These are phyloP conservation scores for Auanema sp. DNA, from an alignment of 2,888 invertebrate species.

Conservation along the genomic window DNA sequence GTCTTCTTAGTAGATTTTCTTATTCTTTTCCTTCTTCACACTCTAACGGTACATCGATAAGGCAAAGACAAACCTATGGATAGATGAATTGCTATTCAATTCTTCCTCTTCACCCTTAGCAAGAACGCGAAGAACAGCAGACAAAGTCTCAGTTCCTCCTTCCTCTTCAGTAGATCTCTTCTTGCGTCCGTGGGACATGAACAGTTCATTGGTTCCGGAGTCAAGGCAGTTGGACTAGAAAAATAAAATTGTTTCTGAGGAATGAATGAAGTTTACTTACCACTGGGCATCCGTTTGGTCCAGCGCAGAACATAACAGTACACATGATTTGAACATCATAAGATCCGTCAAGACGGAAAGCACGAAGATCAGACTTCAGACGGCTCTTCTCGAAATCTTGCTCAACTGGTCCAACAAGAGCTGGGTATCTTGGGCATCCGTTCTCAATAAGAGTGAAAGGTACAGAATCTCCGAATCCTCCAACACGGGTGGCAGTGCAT, in stretches of 20 bases:
- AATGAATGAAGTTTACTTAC: constrained; percentile 23
- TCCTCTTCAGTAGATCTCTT: constrained; percentile 52
- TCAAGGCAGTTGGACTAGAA: constrained; percentile 63
- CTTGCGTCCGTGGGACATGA: constrained; percentile 63
- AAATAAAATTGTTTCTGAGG: background rate
- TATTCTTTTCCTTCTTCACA: background rate
- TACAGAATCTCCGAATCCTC: constrained; percentile 62
- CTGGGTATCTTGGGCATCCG: constrained; percentile 64
- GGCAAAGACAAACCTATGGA: constrained; percentile 20
- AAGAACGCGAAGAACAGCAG: constrained; percentile 63
- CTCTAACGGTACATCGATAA: background rate
- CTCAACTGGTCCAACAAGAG: constrained; percentile 64
- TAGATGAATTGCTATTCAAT: constrained; percentile 24
- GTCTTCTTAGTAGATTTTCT: background rate
- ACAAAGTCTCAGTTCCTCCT: constrained; percentile 58
- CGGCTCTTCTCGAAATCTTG: constrained; percentile 64
- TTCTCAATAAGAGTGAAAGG: constrained; percentile 64
- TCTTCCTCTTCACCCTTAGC: constrained; percentile 63
- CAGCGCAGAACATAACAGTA: constrained; percentile 64
- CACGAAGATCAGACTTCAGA: constrained; percentile 62
- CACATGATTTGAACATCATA: constrained; percentile 64
- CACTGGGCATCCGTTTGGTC: constrained; percentile 64
- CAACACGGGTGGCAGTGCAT: constrained; percentile 63
- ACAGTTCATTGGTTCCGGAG: constrained; percentile 64
- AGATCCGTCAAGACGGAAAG: constrained; percentile 64